phyloP scores from a whole-genome alignment of 1,140 invertebrate genomes.

The Drosophila burlai region DNA sequence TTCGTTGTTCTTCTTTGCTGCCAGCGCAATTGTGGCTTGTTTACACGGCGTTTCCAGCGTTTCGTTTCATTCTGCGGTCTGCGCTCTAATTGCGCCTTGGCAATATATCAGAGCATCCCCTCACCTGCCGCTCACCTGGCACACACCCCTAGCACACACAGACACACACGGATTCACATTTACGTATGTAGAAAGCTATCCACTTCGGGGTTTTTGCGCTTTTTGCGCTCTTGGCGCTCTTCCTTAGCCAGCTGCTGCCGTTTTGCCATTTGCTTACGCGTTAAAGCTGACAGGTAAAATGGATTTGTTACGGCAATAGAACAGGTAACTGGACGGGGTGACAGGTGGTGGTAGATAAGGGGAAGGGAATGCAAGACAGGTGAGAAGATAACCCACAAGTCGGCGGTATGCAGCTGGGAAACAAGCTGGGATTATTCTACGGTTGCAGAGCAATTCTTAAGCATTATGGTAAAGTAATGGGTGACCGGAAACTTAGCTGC shows the following conservation, averaged over 20 bases:
- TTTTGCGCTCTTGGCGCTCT: conserved; percentile 15
- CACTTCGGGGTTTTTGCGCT: conserved; percentile 14
- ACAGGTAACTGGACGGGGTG: conserved; percentile 28
- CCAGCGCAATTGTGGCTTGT: conserved; percentile 54
- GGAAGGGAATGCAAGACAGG: conserved; percentile 35
- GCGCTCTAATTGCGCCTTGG: conserved; percentile 72
- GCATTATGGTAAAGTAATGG: neutral
- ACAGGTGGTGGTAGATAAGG: neutral
- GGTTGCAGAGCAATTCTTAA: neutral
- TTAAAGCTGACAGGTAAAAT: conserved; percentile 81
- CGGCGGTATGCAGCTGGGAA: conserved; percentile 15
- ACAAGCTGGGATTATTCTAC: neutral
- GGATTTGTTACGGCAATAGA: conserved; percentile 79
- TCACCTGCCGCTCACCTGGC: conserved; percentile 6
- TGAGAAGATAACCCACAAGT: conserved; percentile 27
- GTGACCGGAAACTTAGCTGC: too few relatives aligned
- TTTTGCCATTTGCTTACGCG: conserved; percentile 77
- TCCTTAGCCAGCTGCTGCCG: conserved; percentile 51
- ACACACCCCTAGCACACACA: neutral
- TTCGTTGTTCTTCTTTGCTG: conserved; percentile 21
- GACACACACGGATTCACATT: neutral
- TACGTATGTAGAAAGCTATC: conserved; percentile 26
- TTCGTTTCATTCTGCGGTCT: conserved; percentile 71
- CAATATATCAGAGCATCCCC: conserved; percentile 63
- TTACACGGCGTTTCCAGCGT: conserved; percentile 55